These are phyloP conservation scores for Anhinga anhinga DNA, from an alignment of 2,113 vertebrate genomes.

Conservation along the genomic window DNA sequence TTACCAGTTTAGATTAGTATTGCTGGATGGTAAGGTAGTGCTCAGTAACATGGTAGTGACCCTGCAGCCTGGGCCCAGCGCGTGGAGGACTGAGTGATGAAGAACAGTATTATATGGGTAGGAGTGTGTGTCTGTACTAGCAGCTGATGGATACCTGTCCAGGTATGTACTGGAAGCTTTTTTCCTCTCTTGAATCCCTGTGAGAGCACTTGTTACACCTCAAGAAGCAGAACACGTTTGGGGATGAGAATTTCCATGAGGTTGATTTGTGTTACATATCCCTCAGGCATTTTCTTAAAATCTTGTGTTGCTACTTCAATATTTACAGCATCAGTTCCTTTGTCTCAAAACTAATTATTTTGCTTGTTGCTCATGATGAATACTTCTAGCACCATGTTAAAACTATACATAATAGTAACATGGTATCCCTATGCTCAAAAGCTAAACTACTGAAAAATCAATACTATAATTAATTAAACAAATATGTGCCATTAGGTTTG, in stretches of 20 bases:
- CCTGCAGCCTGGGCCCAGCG: not conserved
- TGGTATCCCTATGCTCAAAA: not conserved
- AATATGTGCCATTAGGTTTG: not conserved
- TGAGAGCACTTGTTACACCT: not conserved
- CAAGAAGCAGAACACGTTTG: not conserved
- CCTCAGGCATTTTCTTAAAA: not conserved
- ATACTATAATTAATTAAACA: slow-evolving; percentile 11
- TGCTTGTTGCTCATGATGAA: not conserved
- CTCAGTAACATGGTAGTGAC: not conserved
- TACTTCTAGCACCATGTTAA: not conserved
- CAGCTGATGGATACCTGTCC: not conserved
- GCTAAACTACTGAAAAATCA: slow-evolving; percentile 24
- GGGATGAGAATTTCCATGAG: not conserved
- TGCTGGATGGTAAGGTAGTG: not conserved
- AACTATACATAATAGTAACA: not conserved
- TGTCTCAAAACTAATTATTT: slow-evolving; percentile 42
- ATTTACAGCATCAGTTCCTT: slow-evolving; percentile 6
- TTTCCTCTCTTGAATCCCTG: not conserved
- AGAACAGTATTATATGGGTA: not conserved
- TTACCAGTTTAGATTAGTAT: not conserved
- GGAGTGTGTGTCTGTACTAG: not conserved
- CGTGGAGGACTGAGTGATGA: not conserved
- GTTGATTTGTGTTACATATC: not conserved
- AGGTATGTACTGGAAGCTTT: not conserved
- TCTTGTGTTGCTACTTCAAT: not conserved